Conservation (phyloP, 2,113 vertebrate genomes). For the Spilogale gracilis region DNA sequence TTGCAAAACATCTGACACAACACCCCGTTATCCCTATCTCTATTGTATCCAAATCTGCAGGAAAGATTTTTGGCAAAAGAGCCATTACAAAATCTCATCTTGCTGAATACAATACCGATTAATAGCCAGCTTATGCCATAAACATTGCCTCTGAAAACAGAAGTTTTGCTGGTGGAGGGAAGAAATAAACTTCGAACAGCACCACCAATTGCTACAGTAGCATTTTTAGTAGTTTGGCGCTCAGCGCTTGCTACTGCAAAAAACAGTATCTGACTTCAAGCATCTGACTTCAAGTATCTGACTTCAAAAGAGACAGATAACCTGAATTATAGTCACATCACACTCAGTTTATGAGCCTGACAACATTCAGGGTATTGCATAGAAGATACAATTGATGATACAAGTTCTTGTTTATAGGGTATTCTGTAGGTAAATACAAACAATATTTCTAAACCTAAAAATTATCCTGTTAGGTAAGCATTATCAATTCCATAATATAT, state of each 20-base stretch:
- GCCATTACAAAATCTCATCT: constrained; percentile 57
- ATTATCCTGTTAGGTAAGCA: neutral
- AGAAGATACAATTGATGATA: constrained; percentile 12
- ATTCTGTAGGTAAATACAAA: neutral
- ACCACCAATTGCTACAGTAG: neutral
- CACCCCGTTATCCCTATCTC: neutral
- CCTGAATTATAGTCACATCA: neutral
- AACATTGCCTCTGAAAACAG: constrained; percentile 67
- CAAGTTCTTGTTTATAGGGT: neutral
- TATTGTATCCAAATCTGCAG: constrained; percentile 13
- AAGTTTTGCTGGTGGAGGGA: constrained; percentile 60
- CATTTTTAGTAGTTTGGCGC: neutral
- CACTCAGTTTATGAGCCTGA: neutral
- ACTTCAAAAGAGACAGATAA: neutral
- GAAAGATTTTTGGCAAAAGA: constrained; percentile 54
- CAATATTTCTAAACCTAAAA: neutral
- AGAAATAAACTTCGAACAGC: constrained; percentile 55
- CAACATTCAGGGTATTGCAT: rapidly evolving
- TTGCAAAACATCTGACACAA: constrained; percentile 39
- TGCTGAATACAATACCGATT: constrained; percentile 62
- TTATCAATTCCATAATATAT: neutral
- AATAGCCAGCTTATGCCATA: constrained; percentile 63
- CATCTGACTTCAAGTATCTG: neutral
- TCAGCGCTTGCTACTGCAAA: neutral
- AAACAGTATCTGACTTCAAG: neutral